Base-by-base conservation (phyloP, 35 echinoderm and acorn worm genomes). In the Ophiothrix spiculata region DNA sequence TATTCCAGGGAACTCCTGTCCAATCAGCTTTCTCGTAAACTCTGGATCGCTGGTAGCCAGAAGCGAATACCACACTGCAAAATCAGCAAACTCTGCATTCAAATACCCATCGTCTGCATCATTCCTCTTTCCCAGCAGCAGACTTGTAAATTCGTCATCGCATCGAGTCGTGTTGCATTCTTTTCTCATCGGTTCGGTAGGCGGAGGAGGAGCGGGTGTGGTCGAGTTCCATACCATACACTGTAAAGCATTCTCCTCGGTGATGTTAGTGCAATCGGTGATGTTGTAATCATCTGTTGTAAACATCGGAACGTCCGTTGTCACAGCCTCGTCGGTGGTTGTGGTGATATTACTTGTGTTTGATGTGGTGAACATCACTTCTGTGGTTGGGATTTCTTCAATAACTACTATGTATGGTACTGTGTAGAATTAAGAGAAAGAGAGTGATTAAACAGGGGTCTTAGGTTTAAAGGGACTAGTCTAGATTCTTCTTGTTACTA, bases 21-120 rank as follows among this genome's bases (percentile, higher is more conserved):
- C 94, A 23, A 37, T 77, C 11, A 92, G n/a, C 29, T 85, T 86
- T 25, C 76, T 86, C 0, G 42, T 69, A 33, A 90, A 40, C 12
- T 92, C 78, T 10, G 87, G 94, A 84, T 97, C 74, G 17, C 74
- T 38, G 21, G 75, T 40, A 76, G 83, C 91, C 37, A 97, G 40
- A 0, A 74, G 78, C 38, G 88, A 32, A 79, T 92, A 92, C 94
- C 94, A 97, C 16, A 97, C 83, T 40, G 94, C 94, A 15, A 92
- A 84, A 77, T 97, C 94, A 16, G 86, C 77, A 83, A 89, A 97
- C 41, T 81, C 87, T 8, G 94, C 94, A 21, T 77, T 42, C 23
- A 89, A 42, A 49, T 89, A 97, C 21, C 94, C 94, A n/a, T 80
- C 75, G 21, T 78, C 29, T 32, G 37, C 39, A 34, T 97, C 94